These are phyloP conservation scores for Serripes groenlandicus DNA, from an alignment of 2,888 invertebrate genomes.

Conservation along the genomic window DNA sequence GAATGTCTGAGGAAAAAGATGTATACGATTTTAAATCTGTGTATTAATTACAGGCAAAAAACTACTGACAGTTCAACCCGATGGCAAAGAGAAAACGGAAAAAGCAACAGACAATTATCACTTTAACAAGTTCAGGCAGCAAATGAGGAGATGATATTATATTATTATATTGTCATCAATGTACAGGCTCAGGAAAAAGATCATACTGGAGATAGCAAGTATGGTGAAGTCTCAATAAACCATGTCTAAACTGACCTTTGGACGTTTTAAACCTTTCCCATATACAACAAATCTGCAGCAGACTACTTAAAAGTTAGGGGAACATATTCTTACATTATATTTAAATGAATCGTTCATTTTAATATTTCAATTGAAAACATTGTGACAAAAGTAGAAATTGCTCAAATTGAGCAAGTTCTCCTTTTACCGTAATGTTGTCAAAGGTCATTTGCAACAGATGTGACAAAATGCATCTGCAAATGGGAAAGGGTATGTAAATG, in stretches of 20 bases:
- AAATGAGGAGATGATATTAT: constrained; percentile 93
- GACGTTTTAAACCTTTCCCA: too few relatives aligned
- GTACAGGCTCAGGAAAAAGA: too few relatives aligned
- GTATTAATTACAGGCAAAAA: constrained; percentile 32
- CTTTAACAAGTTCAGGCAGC: constrained; percentile 98
- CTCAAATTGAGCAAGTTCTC: not conserved
- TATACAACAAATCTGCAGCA: not conserved
- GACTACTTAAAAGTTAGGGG: not conserved
- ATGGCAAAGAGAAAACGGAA: constrained; percentile 88
- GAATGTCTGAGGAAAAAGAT: too few relatives aligned
- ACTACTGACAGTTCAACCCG: constrained; percentile 82
- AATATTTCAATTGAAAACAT: too few relatives aligned
- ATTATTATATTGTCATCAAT: too few relatives aligned
- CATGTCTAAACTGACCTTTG: too few relatives aligned
- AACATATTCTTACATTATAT: not conserved
- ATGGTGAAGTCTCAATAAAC: too few relatives aligned
- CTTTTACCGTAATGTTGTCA: not conserved
- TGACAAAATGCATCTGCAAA: too few relatives aligned
- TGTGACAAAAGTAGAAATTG: constrained; percentile 3
- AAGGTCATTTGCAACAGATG: not conserved
- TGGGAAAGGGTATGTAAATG: too few relatives aligned
- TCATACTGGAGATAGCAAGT: too few relatives aligned
- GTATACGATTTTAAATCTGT: too few relatives aligned
- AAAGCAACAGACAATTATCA: constrained; percentile 99
- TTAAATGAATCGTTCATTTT: too few relatives aligned